Base-by-base conservation (phyloP, 35 echinoderm and acorn worm species). In the Apostichopus californicus region DNA sequence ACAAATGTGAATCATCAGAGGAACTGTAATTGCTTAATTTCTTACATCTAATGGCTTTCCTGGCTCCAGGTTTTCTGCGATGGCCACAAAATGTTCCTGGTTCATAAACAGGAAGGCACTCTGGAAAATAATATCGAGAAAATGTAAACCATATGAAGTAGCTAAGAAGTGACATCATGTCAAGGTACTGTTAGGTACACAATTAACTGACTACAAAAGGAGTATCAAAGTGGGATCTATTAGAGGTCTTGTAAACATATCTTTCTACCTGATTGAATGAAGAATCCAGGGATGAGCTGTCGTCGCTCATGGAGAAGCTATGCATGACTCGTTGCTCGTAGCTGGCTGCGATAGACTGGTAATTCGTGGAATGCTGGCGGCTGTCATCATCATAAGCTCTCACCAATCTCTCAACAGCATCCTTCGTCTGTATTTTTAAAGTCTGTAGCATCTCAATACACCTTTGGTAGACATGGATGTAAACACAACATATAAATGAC, bases 251-350 rank as follows among this genome's bases (percentile, higher is more conserved):
- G 34, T 46, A 46, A 46, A 46, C 0, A 28, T 46, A 46, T 61
- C 12, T 10, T 9, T 61, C 58, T 59, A 98, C 97, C 91, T 98
- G 97, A 80, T 98, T 98, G 57, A 98, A 98, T 22, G 97, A 98
- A 25, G 95, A 94, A 55, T 96, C 95, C 22, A 96, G 91, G 34
- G 97, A 98, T n/a, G 96, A 98, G 23, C 93, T 95, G 77, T 96
- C 97, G 72, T 96, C 97, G 66, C 97, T 95, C 66, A 94, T 88
- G 57, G 89, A 92, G 79, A 86, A 93, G 78, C 92, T 98, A 10
- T 80, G 73, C 24, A 89, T 91, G 15, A n/a, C 77, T 21, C 89
- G 22, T 21, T 24, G 89, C 34, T 82, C 34, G 77, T 78, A 91
- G 56, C 56, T 91, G 73, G 68, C 4, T 14, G 77, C 75, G 12